A percentile compares a stretch with the other conserved stretches of the same genome.
Conservation (phyloP, 2,797 vertebrate genomes). For the Neopelma chrysocephalum region DNA sequence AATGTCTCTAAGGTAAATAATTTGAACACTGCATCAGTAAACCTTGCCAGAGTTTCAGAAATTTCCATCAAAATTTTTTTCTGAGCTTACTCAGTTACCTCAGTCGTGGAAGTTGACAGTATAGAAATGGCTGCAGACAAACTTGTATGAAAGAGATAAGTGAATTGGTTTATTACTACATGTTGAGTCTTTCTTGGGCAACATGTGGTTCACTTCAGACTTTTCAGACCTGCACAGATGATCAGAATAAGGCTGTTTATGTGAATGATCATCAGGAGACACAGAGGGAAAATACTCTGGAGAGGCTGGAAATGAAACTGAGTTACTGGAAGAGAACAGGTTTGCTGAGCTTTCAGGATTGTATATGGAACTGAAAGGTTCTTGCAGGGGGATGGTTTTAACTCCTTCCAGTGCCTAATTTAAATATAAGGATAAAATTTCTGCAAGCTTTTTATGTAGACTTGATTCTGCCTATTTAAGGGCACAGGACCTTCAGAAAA, state of each 20-base stretch:
- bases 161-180: not conserved
- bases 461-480: not conserved
- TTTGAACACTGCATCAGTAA: not conserved
- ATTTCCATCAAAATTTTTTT: not conserved
- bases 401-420: not conserved
- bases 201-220: not conserved
- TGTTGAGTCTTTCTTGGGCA: not conserved
- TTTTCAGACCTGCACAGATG: not conserved
- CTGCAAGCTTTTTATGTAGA: not conserved
- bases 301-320: not conserved
- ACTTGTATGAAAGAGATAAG: not conserved
- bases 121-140: not conserved
- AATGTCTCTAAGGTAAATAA: not conserved
- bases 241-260: not conserved
- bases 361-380: not conserved
- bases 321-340: not conserved
- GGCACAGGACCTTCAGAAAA: not conserved
- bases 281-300: not conserved
- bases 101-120: not conserved
- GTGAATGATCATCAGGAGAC: not conserved
- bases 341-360: not conserved
- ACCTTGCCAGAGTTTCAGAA: not conserved
- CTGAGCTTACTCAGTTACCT: not conserved
- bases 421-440: not conserved
- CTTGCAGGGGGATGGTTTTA: not conserved